Evolutionary conservation across 2,888 invertebrate genomes (phyloP), one percentile per base, ranked within the genome.

Genomic region (Peribatodes rhomboidaria): DNA sequence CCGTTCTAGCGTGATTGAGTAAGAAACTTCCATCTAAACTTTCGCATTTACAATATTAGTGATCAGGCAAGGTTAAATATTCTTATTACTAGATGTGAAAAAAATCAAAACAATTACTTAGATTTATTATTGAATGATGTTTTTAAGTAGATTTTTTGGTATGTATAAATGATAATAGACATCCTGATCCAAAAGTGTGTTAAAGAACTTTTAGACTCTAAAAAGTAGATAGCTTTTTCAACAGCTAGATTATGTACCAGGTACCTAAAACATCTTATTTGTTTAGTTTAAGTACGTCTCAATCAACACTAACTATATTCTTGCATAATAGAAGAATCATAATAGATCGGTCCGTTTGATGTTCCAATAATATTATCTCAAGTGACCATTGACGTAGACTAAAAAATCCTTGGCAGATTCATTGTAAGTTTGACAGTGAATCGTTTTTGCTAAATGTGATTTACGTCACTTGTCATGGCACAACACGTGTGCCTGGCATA

Each of bases 401-500:
- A 22, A 27, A 27, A 27, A 27, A 27, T 6, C 27, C 6, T 27
- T 27, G 27, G 27, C 6, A 27, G 27, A 11, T 13, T 35, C 14
- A 33, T 41, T 41, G n/a, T 42, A 22, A 44, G 22, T n/a, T 41
- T 14, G n/a, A 16, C 41, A 42, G 10, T 22, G 37, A 52, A 37
- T 53, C 22, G 22, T 53, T 39, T 41, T 16, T 50, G 18, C 31
- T 2, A 11, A 41, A 14, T 4, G 41, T 14, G 31, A 18, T 39
- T 39, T 58, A 14, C 56, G 56, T 56, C 56, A 56, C 20, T 46
- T 56, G 46, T 56, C 56, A 27, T 47, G 37, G n/a, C 35, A 22
- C n/a, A 11, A 9, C 49, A 31, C 31, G 49, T 49, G 49, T 27
- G 47, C 14, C 10, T 27, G 16, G 13, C 16, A 49, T 31, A 49